Base-by-base conservation (phyloP, 2,113 vertebrate species). In the Corydoras maculifer region DNA sequence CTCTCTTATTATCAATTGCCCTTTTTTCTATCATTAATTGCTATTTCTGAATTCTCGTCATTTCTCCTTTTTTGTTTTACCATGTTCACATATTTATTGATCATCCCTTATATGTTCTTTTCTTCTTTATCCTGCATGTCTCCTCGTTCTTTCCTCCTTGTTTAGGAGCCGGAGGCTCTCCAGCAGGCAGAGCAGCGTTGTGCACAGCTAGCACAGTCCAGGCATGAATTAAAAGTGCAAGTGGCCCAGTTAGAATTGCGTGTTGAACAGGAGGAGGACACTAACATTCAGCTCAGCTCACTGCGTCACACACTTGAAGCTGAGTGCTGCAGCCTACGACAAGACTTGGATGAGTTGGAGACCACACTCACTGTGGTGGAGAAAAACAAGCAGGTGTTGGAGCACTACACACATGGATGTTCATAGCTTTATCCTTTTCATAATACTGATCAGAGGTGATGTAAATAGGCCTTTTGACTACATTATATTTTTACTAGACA, bases 301-400 rank as follows among this genome's bases (percentile, higher is more conserved):
- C 85, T 89, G 66, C 76, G 78, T 53, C 84, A 86, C 58, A 72
- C 81, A 35, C 87, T 90, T 77, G 84, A 90, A 78, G 75, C 74
- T 0, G 88, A 91, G 80, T 87, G 87, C 77, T 57, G 83, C 74
- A 82, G 75, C 81, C 86, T 90, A 35, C 78, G 82, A 12, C 77
- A 69, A 30, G 86, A 88, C 78, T 71, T 91, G 73, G 87, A 88
- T 15, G 83, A 89, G 13, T 80, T 91, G 84, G 88, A 90, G 77
- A 77, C 62, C 30, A 80, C 82, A 0, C 78, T 91, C 60, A 84
- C 76, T 7, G 58, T 63, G 0, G 80, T 84, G 8, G 86, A 90
- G 64, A 80, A 68, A 32, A 82, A 83, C 10, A 89, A 86, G 72
- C 82, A 90, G 88, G 90, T 91, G 61, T 25, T 25, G 18, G 18